These are phyloP conservation scores for Metopolophium dirhodum DNA, from an alignment of 1,140 invertebrate genomes.

Conservation along the genomic window DNA sequence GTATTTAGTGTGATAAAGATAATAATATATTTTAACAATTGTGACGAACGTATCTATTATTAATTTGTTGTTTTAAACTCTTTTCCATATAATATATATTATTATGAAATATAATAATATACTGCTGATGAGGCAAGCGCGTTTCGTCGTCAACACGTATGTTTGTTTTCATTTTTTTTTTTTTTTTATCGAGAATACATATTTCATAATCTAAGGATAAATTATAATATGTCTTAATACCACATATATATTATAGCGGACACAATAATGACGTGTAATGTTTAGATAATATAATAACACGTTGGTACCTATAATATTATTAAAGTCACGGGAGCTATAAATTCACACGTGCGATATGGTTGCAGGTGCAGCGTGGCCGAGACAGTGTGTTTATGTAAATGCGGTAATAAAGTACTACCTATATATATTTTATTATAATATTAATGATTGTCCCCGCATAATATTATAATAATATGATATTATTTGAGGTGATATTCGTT, in stretches of 20 bases:
- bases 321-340: background rate
- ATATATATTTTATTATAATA: background rate
- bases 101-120: background rate
- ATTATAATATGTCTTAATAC: background rate
- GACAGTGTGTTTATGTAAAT: slow-evolving; percentile 6
- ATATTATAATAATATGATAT: slow-evolving; percentile 9
- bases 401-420: background rate
- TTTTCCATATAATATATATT: background rate
- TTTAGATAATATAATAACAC: slow-evolving; percentile 3
- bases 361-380: background rate
- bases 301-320: background rate
- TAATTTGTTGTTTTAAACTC: background rate
- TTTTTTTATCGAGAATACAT: background rate
- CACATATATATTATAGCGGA: background rate
- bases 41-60: background rate
- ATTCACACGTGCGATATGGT: background rate
- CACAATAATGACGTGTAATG: background rate
- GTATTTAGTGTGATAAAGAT: background rate
- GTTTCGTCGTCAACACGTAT: background rate
- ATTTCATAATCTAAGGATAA: background rate
- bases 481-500: background rate
- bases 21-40: background rate
- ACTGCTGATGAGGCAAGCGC: background rate
- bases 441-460: background rate
- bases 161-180: background rate